These are phyloP conservation scores for Pogona vitticeps DNA, from an alignment of 2,113 vertebrate species.

Conservation along the genomic window DNA sequence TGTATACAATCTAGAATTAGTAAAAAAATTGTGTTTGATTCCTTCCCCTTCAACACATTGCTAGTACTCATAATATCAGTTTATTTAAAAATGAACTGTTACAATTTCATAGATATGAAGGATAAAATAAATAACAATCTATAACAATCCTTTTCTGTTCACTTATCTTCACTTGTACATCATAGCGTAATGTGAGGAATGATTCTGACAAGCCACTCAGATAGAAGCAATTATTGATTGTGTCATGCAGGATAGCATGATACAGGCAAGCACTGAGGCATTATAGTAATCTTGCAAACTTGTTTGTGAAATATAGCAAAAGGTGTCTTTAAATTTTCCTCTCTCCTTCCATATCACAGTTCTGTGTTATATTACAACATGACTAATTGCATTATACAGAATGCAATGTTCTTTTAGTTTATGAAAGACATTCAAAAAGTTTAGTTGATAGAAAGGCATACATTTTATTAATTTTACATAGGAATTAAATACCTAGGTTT, in stretches of 20 bases:
- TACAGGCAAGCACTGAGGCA: not conserved
- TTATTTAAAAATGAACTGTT: not conserved
- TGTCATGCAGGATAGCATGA: not conserved
- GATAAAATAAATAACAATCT: not conserved
- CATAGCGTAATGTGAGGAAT: not conserved
- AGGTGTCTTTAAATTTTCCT: not conserved
- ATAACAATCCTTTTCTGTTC: not conserved
- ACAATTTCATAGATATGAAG: not conserved
- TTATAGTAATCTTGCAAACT: not conserved
- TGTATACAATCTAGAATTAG: no score
- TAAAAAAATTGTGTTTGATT: conserved; percentile 9
- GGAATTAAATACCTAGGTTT: not conserved
- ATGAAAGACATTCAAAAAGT: not conserved
- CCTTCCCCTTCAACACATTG: not conserved
- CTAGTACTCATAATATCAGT: not conserved
- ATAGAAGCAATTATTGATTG: not conserved
- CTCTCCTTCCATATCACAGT: not conserved
- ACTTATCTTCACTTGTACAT: not conserved
- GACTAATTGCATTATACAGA: not conserved
- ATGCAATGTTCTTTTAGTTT: no score
- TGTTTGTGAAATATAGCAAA: not conserved
- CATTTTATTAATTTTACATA: not conserved
- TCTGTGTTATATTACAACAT: conserved; percentile 4
- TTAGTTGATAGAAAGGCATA: not conserved
- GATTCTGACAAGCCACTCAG: not conserved